Evolutionary conservation across 1,140 invertebrate species (phyloP).

Genomic region (Aphelinus certus): DNA sequence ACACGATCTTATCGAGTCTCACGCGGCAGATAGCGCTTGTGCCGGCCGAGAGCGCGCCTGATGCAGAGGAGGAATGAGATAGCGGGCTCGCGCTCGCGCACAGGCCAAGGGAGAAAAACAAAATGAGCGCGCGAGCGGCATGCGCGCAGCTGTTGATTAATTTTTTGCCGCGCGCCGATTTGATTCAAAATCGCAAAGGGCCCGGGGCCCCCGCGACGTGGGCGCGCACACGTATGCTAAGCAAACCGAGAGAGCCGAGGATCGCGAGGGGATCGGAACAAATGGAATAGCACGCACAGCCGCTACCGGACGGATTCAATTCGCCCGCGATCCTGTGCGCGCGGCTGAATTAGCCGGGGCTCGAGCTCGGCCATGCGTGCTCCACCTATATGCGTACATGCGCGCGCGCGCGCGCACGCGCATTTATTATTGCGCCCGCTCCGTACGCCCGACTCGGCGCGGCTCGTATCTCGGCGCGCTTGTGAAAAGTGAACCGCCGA

Average conservation of each 20-base stretch:
- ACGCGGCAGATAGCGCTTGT: slow-evolving; percentile 11
- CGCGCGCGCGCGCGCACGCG: background rate
- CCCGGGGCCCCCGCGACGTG: too few species aligned
- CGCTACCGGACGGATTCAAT: slow-evolving; percentile 24
- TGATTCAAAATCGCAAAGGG: slow-evolving; percentile 7
- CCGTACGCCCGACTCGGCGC: too few species aligned
- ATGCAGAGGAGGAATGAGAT: too few species aligned
- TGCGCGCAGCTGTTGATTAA: slow-evolving; percentile 13
- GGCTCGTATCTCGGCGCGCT: too few species aligned
- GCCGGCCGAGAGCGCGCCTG: too few species aligned
- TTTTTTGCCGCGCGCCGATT: slow-evolving; percentile 7
- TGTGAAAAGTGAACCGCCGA: background rate
- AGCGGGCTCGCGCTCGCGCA: background rate
- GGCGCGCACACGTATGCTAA: too few species aligned
- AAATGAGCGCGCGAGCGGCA: slow-evolving; percentile 23
- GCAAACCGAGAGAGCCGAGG: too few species aligned
- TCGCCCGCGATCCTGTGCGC: background rate
- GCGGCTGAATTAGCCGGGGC: too few species aligned
- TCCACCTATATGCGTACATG: too few species aligned
- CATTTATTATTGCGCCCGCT: background rate
- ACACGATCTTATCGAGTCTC: slow-evolving; percentile 29
- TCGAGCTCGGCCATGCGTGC: too few species aligned
- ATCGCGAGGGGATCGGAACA: background rate
- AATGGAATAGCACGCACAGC: background rate
- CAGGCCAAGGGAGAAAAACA: too few species aligned